Conservation (phyloP, 2,888 invertebrate species). For the Ophioninae sp. region DNA sequence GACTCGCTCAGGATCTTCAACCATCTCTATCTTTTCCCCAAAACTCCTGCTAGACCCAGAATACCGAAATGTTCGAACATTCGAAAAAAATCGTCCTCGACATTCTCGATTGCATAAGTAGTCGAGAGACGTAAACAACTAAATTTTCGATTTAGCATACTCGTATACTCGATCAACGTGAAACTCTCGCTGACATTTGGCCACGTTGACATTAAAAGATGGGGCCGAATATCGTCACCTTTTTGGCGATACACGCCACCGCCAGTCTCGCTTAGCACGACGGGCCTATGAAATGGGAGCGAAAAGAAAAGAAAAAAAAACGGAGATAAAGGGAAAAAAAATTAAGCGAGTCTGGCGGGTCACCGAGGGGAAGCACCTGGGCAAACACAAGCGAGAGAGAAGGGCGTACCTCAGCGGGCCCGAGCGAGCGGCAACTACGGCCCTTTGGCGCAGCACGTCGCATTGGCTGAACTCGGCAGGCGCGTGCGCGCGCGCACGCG, state of each 20-base stretch:
- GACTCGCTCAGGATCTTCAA: not conserved
- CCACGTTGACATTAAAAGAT: not conserved
- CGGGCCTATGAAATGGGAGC: not conserved
- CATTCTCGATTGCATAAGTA: not conserved
- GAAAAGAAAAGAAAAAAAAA: not conserved
- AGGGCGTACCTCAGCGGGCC: not conserved
- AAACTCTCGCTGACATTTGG: not conserved
- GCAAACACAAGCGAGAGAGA: not conserved
- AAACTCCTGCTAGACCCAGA: not conserved
- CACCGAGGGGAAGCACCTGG: not conserved
- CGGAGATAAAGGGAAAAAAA: not conserved
- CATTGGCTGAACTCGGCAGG: not conserved
- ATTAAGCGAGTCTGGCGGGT: not conserved
- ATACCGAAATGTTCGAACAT: not conserved
- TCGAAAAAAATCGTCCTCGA: not conserved
- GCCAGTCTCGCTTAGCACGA: not conserved
- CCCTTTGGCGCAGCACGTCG: slow-evolving; percentile 7
- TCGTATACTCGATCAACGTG: not conserved
- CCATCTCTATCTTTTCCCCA: not conserved
- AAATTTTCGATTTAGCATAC: not conserved
- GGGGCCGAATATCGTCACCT: not conserved
- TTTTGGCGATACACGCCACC: not conserved
- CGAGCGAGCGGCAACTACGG: not conserved
- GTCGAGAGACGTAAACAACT: not conserved
- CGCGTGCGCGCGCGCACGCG: not conserved